Conservation (phyloP, 2,797 vertebrate genomes). For the Micrastur ruficollis region DNA sequence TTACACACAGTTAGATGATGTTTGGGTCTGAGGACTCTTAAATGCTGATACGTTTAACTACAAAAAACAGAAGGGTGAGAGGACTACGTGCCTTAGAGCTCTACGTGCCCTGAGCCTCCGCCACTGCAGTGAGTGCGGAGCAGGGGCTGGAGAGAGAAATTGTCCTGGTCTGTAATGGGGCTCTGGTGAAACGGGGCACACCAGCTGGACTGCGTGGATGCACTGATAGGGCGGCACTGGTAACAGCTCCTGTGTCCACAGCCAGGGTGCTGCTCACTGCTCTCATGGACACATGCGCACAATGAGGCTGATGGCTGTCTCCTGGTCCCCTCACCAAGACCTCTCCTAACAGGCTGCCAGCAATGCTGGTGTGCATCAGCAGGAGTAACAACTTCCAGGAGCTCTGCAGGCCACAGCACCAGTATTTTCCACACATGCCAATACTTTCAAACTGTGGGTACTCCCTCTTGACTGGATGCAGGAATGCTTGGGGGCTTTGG, state of each 20-base stretch:
- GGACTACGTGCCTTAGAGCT: not conserved
- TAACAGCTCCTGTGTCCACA: rapidly evolving
- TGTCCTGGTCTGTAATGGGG: rapidly evolving
- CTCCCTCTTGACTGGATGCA: slow-evolving; percentile 29
- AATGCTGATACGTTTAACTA: not conserved
- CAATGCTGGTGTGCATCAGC: not conserved
- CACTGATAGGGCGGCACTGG: rapidly evolving
- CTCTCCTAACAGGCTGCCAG: not conserved
- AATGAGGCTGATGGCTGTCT: not conserved
- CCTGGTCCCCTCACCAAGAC: not conserved
- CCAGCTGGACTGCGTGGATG: rapidly evolving
- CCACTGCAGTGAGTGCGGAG: not conserved
- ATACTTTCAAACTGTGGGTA: not conserved
- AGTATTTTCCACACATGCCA: not conserved
- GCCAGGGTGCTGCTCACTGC: not conserved
- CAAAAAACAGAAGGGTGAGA: not conserved
- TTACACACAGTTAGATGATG: not conserved
- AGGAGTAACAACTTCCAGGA: not conserved
- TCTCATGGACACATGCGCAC: not conserved
- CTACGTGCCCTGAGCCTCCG: not conserved
- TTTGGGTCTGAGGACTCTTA: not conserved
- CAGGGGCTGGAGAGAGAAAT: not conserved
- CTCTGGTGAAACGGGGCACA: not conserved
- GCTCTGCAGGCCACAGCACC: slow-evolving; percentile 11
- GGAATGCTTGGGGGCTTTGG: slow-evolving; percentile 49